phyloP scores from a whole-genome alignment of 2,113 vertebrate genomes.

The Pholis gunnellus region DNA sequence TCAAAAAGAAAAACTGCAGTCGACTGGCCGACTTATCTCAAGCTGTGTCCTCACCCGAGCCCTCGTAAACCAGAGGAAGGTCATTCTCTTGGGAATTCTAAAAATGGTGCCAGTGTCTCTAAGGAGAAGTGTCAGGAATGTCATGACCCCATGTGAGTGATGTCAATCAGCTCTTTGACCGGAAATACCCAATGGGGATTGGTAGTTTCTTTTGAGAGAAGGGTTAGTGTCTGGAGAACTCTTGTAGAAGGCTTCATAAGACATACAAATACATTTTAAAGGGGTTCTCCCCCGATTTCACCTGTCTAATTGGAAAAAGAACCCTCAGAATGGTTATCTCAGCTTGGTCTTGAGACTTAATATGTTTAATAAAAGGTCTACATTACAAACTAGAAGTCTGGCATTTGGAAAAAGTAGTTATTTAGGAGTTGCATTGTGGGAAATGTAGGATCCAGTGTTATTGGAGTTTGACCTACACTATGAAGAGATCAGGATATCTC shows the following conservation, averaged over 20 bases:
- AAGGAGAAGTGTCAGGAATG: constrained; percentile 68
- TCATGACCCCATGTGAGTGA: constrained; percentile 76
- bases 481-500: background rate
- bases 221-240: constrained; percentile 33
- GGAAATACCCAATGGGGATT: constrained; percentile 54
- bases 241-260: background rate
- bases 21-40: constrained; percentile 62
- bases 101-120: constrained; percentile 76
- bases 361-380: background rate
- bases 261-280: background rate
- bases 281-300: background rate
- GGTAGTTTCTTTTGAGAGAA: constrained; percentile 47
- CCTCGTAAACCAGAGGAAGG: constrained; percentile 57
- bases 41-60: constrained; percentile 55
- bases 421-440: background rate
- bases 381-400: background rate
- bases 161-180: constrained; percentile 71
- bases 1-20: constrained; percentile 44
- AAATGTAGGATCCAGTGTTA: background rate
- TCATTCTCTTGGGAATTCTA: constrained; percentile 70
- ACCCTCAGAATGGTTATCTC: background rate
- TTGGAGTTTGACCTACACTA: background rate
- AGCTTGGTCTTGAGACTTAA: background rate
- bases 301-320: background rate
- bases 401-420: background rate